Base-by-base conservation (phyloP, 2,113 vertebrate species). In the Pteropus alecto region DNA sequence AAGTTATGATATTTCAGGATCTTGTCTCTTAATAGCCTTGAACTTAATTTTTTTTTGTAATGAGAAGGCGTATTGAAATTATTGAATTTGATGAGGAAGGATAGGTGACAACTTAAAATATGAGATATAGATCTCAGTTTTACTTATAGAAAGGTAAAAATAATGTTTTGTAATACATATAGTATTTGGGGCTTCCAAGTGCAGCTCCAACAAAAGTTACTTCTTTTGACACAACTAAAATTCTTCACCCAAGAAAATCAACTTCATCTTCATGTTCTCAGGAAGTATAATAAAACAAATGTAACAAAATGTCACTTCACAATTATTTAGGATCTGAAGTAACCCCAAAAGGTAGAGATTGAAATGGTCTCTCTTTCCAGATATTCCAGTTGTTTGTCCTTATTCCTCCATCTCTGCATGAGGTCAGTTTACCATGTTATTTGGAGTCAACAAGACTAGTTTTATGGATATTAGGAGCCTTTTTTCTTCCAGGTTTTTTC, bases 71-170 rank as follows among this genome's bases (percentile, higher is more conserved):
- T 15, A 70, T 68, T 70, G 28, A 63, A 48, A 91, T 86, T 78
- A 85, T 6, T 94, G 28, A 78, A 86, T 91, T 79, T 79, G 73
- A 41, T 86, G 81, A 78, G n/a, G 26, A 68, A 51, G 35, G 56
- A 61, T 77, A 85, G 81, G 15, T 85, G 71, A 60, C 70, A 76
- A 46, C 84, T 76, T 94, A 90, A 90, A 94, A 68, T 85, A 22
- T 68, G 48, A 76, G 38, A 86, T 51, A 21, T 63, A 63, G 15
- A 88, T 71, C 65, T 81, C 19, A 73, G 19, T 82, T 82, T 12
- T 21, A 79, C n/a, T 38, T 70, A n/a, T 10, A 48, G 65, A 83
- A 76, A 76, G 46, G 38, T 60, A 82, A 56, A 70, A 83, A 41
- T 73, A 43, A 24, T 82, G 19, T 88, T 84, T 68, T 73, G 11